Conservation (phyloP, 2,888 invertebrate genomes). For the Limnephilus marmoratus region DNA sequence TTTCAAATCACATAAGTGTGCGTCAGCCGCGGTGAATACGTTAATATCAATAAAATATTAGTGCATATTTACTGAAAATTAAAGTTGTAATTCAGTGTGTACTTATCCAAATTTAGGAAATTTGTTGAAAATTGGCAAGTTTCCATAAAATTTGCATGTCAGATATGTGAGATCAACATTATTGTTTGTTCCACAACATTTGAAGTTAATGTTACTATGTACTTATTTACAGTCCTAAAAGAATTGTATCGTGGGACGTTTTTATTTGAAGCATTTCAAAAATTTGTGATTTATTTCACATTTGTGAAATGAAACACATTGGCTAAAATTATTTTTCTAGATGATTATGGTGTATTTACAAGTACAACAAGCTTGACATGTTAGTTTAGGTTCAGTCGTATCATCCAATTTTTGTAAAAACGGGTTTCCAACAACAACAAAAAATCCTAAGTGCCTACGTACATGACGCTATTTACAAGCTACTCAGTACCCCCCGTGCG, state of each 20-base stretch:
- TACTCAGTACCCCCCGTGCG: no score
- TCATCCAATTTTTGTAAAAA: background rate
- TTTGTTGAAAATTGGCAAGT: slow-evolving; percentile 19
- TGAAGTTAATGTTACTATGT: background rate
- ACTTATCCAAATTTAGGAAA: background rate
- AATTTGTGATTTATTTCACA: background rate
- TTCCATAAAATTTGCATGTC: background rate
- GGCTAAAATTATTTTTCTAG: background rate
- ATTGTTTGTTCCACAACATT: background rate
- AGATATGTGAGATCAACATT: background rate
- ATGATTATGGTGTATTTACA: background rate
- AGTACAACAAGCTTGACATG: background rate
- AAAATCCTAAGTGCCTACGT: no score
- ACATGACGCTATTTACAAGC: no score
- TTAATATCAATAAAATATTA: no score
- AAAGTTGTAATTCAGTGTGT: background rate
- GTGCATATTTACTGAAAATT: background rate
- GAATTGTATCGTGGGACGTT: background rate
- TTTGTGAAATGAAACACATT: background rate
- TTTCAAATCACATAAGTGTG: no score
- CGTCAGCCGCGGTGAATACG: no score
- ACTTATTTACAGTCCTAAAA: background rate
- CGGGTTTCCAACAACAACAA: no score
- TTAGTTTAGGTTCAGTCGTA: background rate
- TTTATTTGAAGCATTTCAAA: background rate